These are phyloP conservation scores for Thrips palmi DNA, from an alignment of 1,140 invertebrate genomes.

Conservation along the genomic window DNA sequence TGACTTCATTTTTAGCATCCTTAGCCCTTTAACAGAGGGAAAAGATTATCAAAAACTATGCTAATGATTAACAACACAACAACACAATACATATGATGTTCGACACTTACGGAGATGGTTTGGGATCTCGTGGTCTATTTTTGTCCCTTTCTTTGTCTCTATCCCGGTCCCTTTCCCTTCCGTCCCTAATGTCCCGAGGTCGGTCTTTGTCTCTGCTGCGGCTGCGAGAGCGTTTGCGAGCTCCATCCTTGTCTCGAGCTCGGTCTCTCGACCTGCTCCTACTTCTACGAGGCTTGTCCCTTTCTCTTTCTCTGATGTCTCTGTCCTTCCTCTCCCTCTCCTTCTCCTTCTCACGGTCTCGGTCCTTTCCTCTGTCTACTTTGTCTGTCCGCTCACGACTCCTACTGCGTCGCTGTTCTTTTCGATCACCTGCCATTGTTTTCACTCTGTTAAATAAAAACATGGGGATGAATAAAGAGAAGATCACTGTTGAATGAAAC, in stretches of 20 bases:
- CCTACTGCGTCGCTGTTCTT: constrained; percentile 13
- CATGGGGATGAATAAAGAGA: too few relatives aligned
- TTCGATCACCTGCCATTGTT: constrained; percentile 14
- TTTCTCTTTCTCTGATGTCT: constrained; percentile 4
- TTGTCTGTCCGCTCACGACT: constrained; percentile 9
- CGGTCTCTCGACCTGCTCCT: constrained; percentile 16
- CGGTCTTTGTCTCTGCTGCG: constrained; percentile 2
- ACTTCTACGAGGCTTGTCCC: constrained; percentile 15
- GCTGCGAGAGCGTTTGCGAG: constrained; percentile 7
- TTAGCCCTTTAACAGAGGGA: constrained; percentile 20
- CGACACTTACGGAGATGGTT: constrained; percentile 5
- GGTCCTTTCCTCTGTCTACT: not conserved
- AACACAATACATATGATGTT: not conserved
- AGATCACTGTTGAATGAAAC: too few relatives aligned
- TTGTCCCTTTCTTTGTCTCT: constrained; percentile 3
- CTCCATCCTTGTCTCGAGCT: constrained; percentile 9
- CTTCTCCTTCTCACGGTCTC: constrained; percentile 1
- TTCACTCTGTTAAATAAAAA: too few relatives aligned
- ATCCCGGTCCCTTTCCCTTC: not conserved
- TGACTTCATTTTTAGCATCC: constrained; percentile 24
- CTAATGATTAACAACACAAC: too few relatives aligned
- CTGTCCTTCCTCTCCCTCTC: constrained; percentile 7
- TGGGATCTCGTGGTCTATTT: constrained; percentile 2
- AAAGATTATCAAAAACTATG: not conserved
- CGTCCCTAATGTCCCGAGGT: constrained; percentile 1